These are phyloP conservation scores for Pao palembangensis DNA, from an alignment of 2,113 vertebrate species.

Conservation along the genomic window DNA sequence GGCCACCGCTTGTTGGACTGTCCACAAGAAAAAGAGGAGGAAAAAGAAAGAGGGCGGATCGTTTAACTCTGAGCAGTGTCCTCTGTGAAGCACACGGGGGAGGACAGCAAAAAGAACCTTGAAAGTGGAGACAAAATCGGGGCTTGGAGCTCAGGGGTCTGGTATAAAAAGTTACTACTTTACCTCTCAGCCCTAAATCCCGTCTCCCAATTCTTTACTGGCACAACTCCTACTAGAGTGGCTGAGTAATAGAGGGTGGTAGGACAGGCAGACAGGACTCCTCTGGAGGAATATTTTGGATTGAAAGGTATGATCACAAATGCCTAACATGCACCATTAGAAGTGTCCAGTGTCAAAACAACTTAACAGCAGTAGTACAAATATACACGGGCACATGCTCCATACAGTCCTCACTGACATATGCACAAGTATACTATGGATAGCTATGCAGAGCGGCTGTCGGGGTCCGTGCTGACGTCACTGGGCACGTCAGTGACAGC, in stretches of 20 bases:
- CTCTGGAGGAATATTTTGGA: slow-evolving; percentile 33
- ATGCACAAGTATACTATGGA: slow-evolving; percentile 18
- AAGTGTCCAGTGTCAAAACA: slow-evolving; percentile 77
- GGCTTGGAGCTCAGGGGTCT: slow-evolving; percentile 14
- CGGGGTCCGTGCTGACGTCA: slow-evolving; percentile 68
- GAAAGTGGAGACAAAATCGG: slow-evolving; percentile 21
- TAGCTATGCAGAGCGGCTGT: slow-evolving; percentile 57
- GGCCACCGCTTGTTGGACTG: slow-evolving; percentile 84
- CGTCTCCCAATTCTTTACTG: slow-evolving; percentile 1
- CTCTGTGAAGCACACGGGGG: slow-evolving; percentile 69
- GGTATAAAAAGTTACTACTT: slow-evolving; percentile 13
- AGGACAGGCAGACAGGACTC: slow-evolving; percentile 12
- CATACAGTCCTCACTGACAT: slow-evolving; percentile 22
- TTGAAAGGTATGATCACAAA: slow-evolving; percentile 31
- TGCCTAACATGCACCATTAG: slow-evolving; percentile 52
- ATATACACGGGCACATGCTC: slow-evolving; percentile 39
- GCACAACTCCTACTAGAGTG: slow-evolving; percentile 17
- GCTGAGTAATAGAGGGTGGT: slow-evolving; percentile 14
- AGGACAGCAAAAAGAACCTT: slow-evolving; percentile 17
- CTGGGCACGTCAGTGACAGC: slow-evolving; percentile 64
- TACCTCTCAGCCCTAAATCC: slow-evolving; percentile 22
- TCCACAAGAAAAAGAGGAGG: slow-evolving; percentile 77
- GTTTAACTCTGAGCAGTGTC: slow-evolving; percentile 79
- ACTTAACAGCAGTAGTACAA: slow-evolving; percentile 55
- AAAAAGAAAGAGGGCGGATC: slow-evolving; percentile 75